These are phyloP conservation scores for Microcebus ravelobensis DNA, from an alignment of 2,113 vertebrate genomes.

Conservation along the genomic window DNA sequence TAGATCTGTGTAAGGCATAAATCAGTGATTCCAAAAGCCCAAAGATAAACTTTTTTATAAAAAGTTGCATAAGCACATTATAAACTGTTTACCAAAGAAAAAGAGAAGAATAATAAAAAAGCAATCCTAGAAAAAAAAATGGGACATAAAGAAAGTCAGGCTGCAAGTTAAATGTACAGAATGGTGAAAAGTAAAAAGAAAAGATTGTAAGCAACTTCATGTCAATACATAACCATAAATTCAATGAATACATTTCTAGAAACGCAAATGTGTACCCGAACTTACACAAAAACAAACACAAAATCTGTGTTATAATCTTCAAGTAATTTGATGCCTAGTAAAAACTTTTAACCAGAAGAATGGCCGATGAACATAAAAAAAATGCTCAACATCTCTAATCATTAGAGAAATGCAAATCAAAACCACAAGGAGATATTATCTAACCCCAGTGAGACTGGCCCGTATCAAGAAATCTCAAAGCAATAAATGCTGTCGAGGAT, in stretches of 20 bases:
- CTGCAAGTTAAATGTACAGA: not conserved
- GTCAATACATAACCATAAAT: not conserved
- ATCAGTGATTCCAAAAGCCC: not conserved
- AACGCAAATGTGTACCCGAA: not conserved
- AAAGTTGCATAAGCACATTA: not conserved
- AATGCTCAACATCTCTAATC: too few relatives aligned
- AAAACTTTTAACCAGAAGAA: not conserved
- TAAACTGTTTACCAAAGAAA: not conserved
- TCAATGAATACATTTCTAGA: not conserved
- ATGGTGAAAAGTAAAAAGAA: not conserved
- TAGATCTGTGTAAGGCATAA: not conserved
- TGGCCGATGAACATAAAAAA: too few relatives aligned
- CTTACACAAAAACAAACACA: not conserved
- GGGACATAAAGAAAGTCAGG: not conserved
- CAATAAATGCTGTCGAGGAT: too few relatives aligned
- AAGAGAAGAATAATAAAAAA: not conserved
- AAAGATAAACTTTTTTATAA: not conserved
- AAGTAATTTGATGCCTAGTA: not conserved
- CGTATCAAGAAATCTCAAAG: too few relatives aligned
- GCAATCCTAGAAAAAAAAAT: not conserved
- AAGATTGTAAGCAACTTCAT: not conserved
- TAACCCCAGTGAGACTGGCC: too few relatives aligned
- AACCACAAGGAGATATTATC: too few relatives aligned
- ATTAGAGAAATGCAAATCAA: too few relatives aligned
- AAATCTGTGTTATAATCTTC: not conserved